Percentiles rank a stretch among this genome's conserved stretches.
Evolutionary conservation across 2,113 vertebrate species (phyloP).

Genomic region (Indicator maculatus): DNA sequence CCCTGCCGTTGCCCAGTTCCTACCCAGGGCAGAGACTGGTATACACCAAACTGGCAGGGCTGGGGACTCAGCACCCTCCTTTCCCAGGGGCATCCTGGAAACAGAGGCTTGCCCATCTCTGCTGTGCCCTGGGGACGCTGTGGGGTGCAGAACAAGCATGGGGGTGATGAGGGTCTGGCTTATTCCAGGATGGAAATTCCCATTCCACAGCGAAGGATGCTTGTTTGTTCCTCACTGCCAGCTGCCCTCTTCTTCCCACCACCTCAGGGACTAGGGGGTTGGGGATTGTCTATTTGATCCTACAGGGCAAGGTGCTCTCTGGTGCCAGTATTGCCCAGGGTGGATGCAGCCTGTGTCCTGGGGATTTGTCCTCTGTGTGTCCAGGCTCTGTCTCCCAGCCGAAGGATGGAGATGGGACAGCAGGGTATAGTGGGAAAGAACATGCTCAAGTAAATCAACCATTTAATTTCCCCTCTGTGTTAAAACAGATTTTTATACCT

Average conservation of each 20-base stretch:
- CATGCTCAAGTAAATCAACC: background rate
- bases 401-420: background rate
- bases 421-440: background rate
- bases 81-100: background rate
- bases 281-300: background rate
- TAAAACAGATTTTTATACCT: background rate
- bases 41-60: rapidly evolving
- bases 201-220: no score
- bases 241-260: background rate
- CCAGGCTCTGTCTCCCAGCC: background rate
- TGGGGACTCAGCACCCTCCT: background rate
- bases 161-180: background rate
- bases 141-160: rapidly evolving
- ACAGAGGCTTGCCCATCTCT: background rate
- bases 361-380: background rate
- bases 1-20: background rate
- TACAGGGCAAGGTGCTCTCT: no score
- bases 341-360: rapidly evolving
- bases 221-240: rapidly evolving
- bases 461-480: background rate
- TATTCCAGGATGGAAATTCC: background rate
- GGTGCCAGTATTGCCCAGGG: background rate
- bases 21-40: background rate
- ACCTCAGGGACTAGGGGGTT: no score
- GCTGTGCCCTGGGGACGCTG: background rate